Base-by-base conservation (phyloP, 2,113 vertebrate genomes). In the Strix uralensis region DNA sequence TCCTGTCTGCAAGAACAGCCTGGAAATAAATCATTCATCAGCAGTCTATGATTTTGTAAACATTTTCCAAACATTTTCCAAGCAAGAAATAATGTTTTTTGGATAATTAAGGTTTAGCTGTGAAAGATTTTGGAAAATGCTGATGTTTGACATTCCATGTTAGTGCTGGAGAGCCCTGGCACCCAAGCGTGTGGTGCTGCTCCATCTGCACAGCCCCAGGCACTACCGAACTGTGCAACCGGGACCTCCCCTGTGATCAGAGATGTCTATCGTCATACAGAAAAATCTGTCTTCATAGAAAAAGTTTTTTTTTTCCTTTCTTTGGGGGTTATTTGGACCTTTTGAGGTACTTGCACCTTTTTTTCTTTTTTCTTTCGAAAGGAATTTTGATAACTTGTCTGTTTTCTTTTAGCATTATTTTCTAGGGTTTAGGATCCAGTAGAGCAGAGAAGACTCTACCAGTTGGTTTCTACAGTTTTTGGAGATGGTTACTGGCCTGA, bases 161-260 rank as follows among this genome's bases (percentile, higher is more conserved):
- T 15, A 29, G 51, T n/a, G 57, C 51, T 7, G 29, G 47, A 17
- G 49, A 90, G 46, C 44, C 32, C 46, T 29, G 44, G n/a, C n/a
- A 51, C 6, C 72, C 42, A 8, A 26, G 46, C 1, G 0, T 1
- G 0, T 9, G 57, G 30, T 23, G 72, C 67, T 40, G 27, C 83
- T 63, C 22, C 13, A 1, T 6, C 46, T 27, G 26, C 58, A 2
- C 34, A 34, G 81, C 63, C 83, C 13, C 3, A 22, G 81, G 66
- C 2, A 0, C 14, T 19, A 2, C 15, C 3, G 4, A 27, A 30
- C 30, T 0, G 0, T 3, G 21, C 34, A 26, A 3, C 70, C 13
- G 46, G 18, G 36, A 44, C 36, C 42, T 63, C n/a, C 66, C 23
- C 78, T 58, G 46, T 13, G 17, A 15, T 4, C 80, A 49, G 42